Evolutionary conservation across 2,888 invertebrate genomes (phyloP).

Genomic region (Hemicrepidius hirtus): DNA sequence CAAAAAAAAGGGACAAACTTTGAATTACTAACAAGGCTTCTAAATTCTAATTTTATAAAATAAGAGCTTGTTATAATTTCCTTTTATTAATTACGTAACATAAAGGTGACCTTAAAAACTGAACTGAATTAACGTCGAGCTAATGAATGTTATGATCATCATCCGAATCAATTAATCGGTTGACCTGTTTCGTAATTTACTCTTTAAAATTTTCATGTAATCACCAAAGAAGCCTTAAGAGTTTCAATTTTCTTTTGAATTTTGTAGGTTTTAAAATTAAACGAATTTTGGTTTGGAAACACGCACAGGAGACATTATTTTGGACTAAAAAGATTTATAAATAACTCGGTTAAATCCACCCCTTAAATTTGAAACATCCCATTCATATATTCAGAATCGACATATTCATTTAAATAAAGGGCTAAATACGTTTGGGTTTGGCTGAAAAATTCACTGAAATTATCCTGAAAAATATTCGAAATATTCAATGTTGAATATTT

Average conservation of each 20-base stretch:
- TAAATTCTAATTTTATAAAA: conserved; percentile 10
- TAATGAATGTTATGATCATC: conserved; percentile 23
- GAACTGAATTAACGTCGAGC: conserved; percentile 16
- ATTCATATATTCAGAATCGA: conserved; percentile 13
- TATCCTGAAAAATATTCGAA: too few species aligned
- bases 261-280: background rate
- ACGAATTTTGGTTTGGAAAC: background rate
- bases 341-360: background rate
- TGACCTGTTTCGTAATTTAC: conserved; percentile 12
- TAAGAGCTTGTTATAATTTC: background rate
- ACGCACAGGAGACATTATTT: background rate
- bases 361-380: background rate
- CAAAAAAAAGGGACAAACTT: background rate
- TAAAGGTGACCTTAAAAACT: conserved; percentile 20
- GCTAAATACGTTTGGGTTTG: background rate
- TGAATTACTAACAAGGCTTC: conserved; percentile 16
- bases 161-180: conserved; percentile 27
- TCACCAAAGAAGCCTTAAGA: background rate
- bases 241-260: background rate
- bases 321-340: background rate
- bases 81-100: conserved; percentile 15
- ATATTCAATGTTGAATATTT: too few species aligned
- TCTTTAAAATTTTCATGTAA: background rate
- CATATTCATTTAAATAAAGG: background rate
- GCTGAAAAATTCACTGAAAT: background rate